Base-by-base conservation (phyloP, 2,113 vertebrate species). In the Acinonyx jubatus region DNA sequence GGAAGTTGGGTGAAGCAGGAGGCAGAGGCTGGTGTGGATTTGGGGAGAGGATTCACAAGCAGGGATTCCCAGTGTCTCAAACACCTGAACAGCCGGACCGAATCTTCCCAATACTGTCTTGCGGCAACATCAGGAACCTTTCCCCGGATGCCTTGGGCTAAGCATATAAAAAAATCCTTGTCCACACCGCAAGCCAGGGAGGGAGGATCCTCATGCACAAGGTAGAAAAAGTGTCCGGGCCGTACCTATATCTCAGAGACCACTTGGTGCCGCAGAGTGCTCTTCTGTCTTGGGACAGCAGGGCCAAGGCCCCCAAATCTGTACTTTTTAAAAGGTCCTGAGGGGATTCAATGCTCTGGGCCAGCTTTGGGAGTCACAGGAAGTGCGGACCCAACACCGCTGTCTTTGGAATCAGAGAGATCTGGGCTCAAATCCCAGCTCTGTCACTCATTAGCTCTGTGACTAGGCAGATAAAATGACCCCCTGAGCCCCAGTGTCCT, bases 391-490 rank as follows among this genome's bases (percentile, higher is more conserved):
- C 80, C 84, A 96, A 95, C 33, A 66, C 65, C 80, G 31, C n/a
- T 85, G 61, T 94, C 52, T 96, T 74, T 82, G 81, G 90, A 96
- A 76, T 97, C 45, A 74, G 84, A 94, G 69, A 89, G 90, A 96
- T 91, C 92, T 96, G 94, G 96, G 94, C 95, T 97, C 87, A 76
- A 82, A 95, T 95, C 95, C 96, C 94, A 96, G 80, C 23, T 69
- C 71, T 97, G 97, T 96, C 98, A 96, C 73, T 96, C 84, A 96
- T 96, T 96, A 98, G 97, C 94, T 97, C 74, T 96, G 79, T 52
- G 79, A 90, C 73, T 31, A n/a, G 69, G 71, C 84, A 93, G 96
- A 85, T 48, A 61, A 66, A 23, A 76, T 96, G 96, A 94, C 82
- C 89, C 81, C 29, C 33, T 21, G 18, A 69, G 38, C 31, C 55